Evolutionary conservation across 2,888 invertebrate genomes (phyloP), one percentile per base, ranked within the genome.

Genomic region (Venusia cambrica): DNA sequence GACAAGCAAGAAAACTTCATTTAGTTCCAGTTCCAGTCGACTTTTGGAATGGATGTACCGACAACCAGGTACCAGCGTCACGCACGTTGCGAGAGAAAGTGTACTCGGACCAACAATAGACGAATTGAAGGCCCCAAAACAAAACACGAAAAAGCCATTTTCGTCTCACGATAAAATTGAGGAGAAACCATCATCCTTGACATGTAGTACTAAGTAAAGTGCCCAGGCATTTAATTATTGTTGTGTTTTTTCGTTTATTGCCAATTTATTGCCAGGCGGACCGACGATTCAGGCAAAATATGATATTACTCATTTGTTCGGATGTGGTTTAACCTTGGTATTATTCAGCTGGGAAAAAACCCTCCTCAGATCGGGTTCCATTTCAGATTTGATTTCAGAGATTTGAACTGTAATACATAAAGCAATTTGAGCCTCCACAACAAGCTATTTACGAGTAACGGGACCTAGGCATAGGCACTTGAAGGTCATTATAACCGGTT

Each of bases 401-500:
- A 20, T 25, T 12, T 15, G n/a, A n/a, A n/a, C n/a, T n/a, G n/a
- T n/a, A 12, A 25, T 24, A 7, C 5, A 14, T 4, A 25, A 6
- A 27, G 14, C 10, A 15, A 15, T 25, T 31, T 18, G n/a, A 8
- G 11, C 22, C 19, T 38, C 39, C 32, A 29, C 16, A 33, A 34
- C 13, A 10, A 8, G 8, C 16, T 16, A 9, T 27, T 25, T 36
- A 34, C 39, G 45, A 46, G 38, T 55, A 65, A 57, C 62, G 47
- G 61, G 48, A 34, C 21, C 18, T n/a, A n/a, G n/a, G n/a, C 45
- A 47, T 55, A 63, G 58, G 54, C 48, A 44, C 28, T 36, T 45
- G 73, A 77, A 77, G 79, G 77, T 70, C 75, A 61, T 53, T 47
- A 38, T 50, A 68, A 71, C 73, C 70, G 70, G 73, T 73, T 49